Conservation (phyloP, 2,888 invertebrate species). For the Harpagoxenus sublaevis region DNA sequence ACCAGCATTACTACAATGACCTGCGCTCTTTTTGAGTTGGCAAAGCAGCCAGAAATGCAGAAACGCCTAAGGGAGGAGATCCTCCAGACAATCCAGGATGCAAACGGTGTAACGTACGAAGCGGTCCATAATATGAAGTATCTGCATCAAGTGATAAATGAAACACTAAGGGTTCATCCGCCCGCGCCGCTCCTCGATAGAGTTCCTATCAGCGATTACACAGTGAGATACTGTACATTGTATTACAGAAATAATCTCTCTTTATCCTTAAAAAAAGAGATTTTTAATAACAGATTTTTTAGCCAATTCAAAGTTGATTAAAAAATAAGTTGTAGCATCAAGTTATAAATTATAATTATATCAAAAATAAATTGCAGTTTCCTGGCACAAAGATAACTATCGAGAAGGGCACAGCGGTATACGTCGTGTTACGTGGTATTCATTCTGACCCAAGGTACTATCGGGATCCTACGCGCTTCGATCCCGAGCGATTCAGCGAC, state of each 20-base stretch:
- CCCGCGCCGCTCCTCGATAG: conserved; percentile 80
- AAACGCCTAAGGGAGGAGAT: conserved; percentile 74
- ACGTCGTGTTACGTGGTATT: conserved; percentile 72
- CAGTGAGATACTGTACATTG: conserved; percentile 64
- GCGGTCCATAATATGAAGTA: conserved; percentile 78
- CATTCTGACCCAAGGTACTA: conserved; percentile 76
- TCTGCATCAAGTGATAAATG: conserved; percentile 78
- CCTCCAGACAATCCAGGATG: conserved; percentile 58
- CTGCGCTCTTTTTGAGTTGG: conserved; percentile 77
- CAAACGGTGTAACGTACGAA: conserved; percentile 77
- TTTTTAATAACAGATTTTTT: neutral
- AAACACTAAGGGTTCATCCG: conserved; percentile 80
- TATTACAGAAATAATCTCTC: neutral
- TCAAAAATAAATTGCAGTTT: conserved; percentile 65
- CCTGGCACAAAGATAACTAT: conserved; percentile 78
- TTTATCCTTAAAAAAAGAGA: neutral
- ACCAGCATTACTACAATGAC: conserved; percentile 77
- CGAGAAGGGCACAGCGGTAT: conserved; percentile 78
- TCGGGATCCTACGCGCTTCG: conserved; percentile 73
- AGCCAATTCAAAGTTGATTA: neutral
- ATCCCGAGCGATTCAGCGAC: conserved; percentile 81
- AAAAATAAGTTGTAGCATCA: neutral
- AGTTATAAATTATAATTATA: neutral
- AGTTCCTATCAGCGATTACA: conserved; percentile 75
- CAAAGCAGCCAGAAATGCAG: conserved; percentile 78